These are phyloP conservation scores for Ellobium chinense DNA, from an alignment of 2,888 invertebrate genomes.

Conservation along the genomic window DNA sequence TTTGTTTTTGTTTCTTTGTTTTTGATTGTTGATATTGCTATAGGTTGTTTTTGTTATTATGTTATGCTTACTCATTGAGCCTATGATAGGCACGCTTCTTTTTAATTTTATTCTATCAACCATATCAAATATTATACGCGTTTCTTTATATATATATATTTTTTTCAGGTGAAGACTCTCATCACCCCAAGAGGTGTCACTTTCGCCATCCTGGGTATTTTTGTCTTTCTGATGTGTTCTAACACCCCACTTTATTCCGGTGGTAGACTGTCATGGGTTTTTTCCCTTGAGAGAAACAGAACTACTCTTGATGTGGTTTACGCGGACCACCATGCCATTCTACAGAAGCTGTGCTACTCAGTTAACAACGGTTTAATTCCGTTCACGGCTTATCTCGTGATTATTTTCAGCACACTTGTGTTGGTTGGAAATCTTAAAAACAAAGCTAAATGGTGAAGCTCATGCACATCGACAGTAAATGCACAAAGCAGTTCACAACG, in stretches of 20 bases:
- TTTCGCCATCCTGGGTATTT: neutral
- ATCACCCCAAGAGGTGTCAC: neutral
- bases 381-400: neutral
- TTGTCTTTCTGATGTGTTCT: neutral
- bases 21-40: no score
- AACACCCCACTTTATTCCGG: neutral
- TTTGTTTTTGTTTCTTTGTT: no score
- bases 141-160: no score
- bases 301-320: neutral
- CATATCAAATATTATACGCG: no score
- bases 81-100: no score
- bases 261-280: neutral
- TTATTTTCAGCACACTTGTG: neutral
- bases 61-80: no score
- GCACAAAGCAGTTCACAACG: neutral
- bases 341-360: neutral
- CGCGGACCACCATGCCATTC: neutral
- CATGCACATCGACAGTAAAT: neutral
- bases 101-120: no score
- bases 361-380: neutral
- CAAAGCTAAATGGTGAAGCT: neutral
- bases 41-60: no score
- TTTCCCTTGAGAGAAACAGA: neutral
- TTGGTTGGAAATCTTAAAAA: neutral
- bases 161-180: neutral